Evolutionary conservation across 2,797 vertebrate species (phyloP).

Genomic region (Clarias pachynema): DNA sequence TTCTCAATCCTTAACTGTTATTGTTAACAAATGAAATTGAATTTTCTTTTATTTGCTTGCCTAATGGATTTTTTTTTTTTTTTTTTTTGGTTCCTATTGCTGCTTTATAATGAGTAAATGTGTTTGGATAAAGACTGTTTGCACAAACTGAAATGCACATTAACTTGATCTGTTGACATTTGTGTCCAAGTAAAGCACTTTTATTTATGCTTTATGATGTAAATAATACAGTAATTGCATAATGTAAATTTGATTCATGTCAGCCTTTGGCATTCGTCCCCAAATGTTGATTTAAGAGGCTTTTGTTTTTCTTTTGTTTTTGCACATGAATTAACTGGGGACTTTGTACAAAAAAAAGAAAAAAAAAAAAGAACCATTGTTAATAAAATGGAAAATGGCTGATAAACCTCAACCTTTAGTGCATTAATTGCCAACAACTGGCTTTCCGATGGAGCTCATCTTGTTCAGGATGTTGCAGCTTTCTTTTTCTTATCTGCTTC

Average conservation of each 20-base stretch:
- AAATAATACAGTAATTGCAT: conserved; percentile 18
- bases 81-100: neutral
- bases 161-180: conserved; percentile 18
- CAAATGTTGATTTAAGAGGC: conserved; percentile 21
- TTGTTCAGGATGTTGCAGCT: conserved; percentile 59
- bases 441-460: neutral
- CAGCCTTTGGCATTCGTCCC: conserved; percentile 29
- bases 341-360: conserved; percentile 49
- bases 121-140: neutral
- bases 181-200: conserved; percentile 27
- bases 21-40: neutral
- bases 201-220: conserved; percentile 42
- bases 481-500: conserved; percentile 84
- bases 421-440: conserved; percentile 8
- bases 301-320: neutral
- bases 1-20: conserved; percentile 3
- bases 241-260: conserved; percentile 28
- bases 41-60: neutral
- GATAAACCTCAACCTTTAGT: neutral
- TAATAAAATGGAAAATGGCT: conserved; percentile 53
- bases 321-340: conserved; percentile 31
- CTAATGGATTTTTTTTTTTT: neutral
- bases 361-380: conserved; percentile 44
- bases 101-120: neutral
- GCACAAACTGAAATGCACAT: conserved; percentile 36